A percentile compares a stretch with the other conserved stretches of the same genome.
phyloP scores from a whole-genome alignment of 35 echinoderm and acorn worm species.

The Ophiothrix spiculata region DNA sequence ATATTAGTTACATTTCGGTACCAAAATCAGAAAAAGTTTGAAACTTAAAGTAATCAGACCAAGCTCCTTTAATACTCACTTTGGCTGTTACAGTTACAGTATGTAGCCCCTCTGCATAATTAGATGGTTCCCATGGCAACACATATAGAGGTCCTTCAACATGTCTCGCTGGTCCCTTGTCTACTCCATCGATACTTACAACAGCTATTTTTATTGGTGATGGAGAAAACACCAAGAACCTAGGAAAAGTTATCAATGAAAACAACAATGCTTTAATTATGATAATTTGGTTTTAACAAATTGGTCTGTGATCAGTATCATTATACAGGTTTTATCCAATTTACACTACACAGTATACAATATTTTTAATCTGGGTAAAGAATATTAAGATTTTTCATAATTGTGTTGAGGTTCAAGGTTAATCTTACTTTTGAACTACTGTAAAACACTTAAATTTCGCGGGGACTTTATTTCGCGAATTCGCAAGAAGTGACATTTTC shows the following conservation, averaged over 20 bases:
- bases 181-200: conserved; percentile 61
- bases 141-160: conserved; percentile 87
- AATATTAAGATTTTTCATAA: too few species aligned
- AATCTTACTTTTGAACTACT: too few species aligned
- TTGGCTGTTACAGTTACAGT: conserved; percentile 70
- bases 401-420: too few species aligned
- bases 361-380: too few species aligned
- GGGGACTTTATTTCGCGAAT: too few species aligned
- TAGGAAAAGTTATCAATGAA: conserved; percentile 8
- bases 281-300: not conserved
- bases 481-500: too few species aligned
- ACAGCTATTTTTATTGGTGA: conserved; percentile 44
- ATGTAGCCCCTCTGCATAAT: conserved; percentile 66
- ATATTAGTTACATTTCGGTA: too few species aligned
- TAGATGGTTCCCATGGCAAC: conserved; percentile 74
- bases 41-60: too few species aligned
- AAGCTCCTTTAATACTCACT: conserved; percentile 70
- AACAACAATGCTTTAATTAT: not conserved
- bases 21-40: too few species aligned
- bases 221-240: conserved; percentile 87
- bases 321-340: not conserved
- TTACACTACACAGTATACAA: too few species aligned
- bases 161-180: conserved; percentile 48
- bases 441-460: too few species aligned
- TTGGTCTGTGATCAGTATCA: not conserved